phyloP scores from a whole-genome alignment of 2,797 vertebrate genomes.

The Darevskia mixta region DNA sequence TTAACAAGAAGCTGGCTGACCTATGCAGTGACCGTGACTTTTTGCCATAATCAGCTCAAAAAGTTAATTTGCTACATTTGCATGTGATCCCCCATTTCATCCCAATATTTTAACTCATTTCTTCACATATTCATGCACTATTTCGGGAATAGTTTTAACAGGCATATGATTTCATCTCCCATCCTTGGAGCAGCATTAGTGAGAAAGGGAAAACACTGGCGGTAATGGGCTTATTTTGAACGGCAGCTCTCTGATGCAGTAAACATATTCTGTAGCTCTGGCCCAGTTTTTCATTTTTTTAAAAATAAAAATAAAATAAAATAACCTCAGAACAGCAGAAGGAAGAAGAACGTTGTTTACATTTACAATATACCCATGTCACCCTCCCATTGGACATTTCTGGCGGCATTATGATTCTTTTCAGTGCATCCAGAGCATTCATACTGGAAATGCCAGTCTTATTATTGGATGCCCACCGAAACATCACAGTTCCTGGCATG shows the following conservation, averaged over 20 bases:
- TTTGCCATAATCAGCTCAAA: slow-evolving; percentile 18
- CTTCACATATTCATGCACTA: background rate
- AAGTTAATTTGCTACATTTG: slow-evolving; percentile 22
- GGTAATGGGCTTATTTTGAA: background rate
- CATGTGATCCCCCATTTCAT: background rate
- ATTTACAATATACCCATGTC: background rate
- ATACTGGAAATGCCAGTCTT: background rate
- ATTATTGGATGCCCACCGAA: background rate
- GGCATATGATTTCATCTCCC: background rate
- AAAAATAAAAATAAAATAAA: background rate
- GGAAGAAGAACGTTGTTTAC: too few relatives aligned
- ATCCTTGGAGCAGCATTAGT: background rate
- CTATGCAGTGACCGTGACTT: background rate
- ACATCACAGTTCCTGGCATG: background rate
- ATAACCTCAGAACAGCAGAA: background rate
- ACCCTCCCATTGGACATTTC: background rate
- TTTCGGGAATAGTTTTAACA: slow-evolving; percentile 11
- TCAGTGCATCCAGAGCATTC: background rate
- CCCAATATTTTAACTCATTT: background rate
- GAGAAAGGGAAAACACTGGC: background rate
- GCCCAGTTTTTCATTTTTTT: background rate
- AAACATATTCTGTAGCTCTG: background rate
- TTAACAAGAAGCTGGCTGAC: background rate
- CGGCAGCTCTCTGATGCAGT: background rate
- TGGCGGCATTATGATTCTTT: background rate